Percentiles rank a stretch among this genome's conserved stretches.
phyloP scores from a whole-genome alignment of 2,113 vertebrate genomes.

The Syngnathus floridae region DNA sequence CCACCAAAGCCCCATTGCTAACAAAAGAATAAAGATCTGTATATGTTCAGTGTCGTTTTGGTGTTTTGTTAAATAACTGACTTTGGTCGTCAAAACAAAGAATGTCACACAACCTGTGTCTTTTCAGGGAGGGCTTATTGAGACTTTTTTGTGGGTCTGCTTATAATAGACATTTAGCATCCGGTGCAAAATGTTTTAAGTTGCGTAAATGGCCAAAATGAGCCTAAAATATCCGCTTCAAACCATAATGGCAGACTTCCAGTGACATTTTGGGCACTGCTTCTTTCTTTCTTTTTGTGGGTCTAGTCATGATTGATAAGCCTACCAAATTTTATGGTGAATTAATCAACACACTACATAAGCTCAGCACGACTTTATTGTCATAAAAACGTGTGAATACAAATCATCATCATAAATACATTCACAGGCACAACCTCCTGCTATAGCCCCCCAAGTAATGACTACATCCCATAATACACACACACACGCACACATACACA shows the following conservation, averaged over 20 bases:
- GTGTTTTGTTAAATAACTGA: too few relatives aligned
- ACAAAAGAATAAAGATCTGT: too few relatives aligned
- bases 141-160: not conserved
- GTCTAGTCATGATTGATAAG: not conserved
- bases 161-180: not conserved
- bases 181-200: not conserved
- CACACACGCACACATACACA: not conserved
- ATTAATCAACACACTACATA: not conserved
- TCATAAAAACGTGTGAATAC: conserved; percentile 70
- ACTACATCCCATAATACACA: conserved; percentile 8
- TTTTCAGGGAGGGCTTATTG: not conserved
- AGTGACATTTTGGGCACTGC: not conserved
- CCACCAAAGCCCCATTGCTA: too few relatives aligned
- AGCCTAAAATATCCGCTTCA: not conserved
- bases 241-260: not conserved
- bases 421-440: conserved; percentile 58
- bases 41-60: too few relatives aligned
- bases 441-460: not conserved
- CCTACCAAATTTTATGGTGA: not conserved
- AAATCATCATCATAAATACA: conserved; percentile 59
- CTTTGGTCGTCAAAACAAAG: too few relatives aligned
- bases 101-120: too few relatives aligned
- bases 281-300: not conserved
- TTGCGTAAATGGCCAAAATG: not conserved
- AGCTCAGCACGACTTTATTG: conserved; percentile 65